Conservation (phyloP, 64 coral and sea anemone species). For the Trachythela sp. region DNA sequence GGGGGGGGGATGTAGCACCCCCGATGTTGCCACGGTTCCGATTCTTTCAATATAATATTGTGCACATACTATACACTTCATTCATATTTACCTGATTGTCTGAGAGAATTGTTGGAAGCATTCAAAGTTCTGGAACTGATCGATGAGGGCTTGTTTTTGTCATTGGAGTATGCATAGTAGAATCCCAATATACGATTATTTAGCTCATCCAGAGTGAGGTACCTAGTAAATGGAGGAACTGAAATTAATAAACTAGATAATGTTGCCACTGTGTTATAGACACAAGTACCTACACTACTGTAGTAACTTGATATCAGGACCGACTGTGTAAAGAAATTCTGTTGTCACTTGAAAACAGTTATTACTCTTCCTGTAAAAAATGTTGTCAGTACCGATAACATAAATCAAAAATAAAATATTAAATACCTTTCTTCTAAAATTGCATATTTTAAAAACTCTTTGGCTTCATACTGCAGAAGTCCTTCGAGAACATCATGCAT, state of each 20-base stretch:
- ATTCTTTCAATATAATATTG: neutral
- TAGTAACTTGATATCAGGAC: neutral
- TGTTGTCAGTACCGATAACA: neutral
- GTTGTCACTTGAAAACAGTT: too few relatives aligned
- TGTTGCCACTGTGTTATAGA: too few relatives aligned
- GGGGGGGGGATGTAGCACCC: too few relatives aligned
- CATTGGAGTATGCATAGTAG: neutral
- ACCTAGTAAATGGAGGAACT: neutral
- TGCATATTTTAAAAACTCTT: neutral
- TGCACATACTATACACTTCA: neutral
- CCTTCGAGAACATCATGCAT: slow-evolving; percentile 3
- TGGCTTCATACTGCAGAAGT: neutral
- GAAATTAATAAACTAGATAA: neutral
- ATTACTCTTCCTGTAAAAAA: too few relatives aligned
- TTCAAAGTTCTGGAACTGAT: neutral
- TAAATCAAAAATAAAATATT: neutral
- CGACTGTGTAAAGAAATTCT: neutral
- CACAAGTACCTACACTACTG: too few relatives aligned
- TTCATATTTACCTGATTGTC: neutral
- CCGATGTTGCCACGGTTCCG: too few relatives aligned
- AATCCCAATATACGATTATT: neutral
- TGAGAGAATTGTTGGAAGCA: neutral
- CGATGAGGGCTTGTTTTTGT: neutral
- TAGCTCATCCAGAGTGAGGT: too few relatives aligned
- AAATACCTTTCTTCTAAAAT: neutral